phyloP scores from a whole-genome alignment of 2,888 invertebrate species.

The Phania funesta region DNA sequence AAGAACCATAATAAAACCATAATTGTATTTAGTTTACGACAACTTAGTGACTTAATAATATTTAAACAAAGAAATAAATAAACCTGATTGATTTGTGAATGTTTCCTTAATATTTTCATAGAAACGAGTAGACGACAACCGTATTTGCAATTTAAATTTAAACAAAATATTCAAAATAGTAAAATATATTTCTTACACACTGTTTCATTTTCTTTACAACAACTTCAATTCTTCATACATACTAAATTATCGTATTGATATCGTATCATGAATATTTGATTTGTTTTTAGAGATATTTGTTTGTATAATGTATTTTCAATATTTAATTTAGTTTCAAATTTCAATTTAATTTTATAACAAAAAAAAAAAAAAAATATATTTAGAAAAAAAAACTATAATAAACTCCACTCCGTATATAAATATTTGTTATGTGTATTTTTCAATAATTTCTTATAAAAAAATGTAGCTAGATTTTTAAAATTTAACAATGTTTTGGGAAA shows the following conservation, averaged over 20 bases:
- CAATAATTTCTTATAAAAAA: constrained; percentile 16
- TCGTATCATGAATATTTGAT: constrained; percentile 55
- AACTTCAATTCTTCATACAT: constrained; percentile 25
- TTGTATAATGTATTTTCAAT: constrained; percentile 62
- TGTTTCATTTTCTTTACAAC: constrained; percentile 35
- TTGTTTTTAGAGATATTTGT: constrained; percentile 68
- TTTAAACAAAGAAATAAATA: constrained; percentile 12
- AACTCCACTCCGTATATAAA: constrained; percentile 1
- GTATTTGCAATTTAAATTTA: constrained; percentile 27
- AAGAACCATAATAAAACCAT: constrained; percentile 10
- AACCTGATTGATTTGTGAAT: constrained; percentile 66
- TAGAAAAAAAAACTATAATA: neutral
- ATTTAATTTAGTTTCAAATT: constrained; percentile 1
- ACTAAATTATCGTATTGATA: constrained; percentile 33
- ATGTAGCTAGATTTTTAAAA: constrained; percentile 45
- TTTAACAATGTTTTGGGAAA: constrained; percentile 13
- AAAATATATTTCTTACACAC: constrained; percentile 55
- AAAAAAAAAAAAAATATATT: neutral
- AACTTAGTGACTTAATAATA: neutral
- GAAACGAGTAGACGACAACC: constrained; percentile 28
- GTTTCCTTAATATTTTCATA: constrained; percentile 52
- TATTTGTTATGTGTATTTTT: constrained; percentile 61
- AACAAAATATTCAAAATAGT: constrained; percentile 1
- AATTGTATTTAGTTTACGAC: constrained; percentile 18
- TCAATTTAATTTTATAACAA: neutral